phyloP scores from a whole-genome alignment of 2,888 invertebrate species.

The Oligia latruncula region DNA sequence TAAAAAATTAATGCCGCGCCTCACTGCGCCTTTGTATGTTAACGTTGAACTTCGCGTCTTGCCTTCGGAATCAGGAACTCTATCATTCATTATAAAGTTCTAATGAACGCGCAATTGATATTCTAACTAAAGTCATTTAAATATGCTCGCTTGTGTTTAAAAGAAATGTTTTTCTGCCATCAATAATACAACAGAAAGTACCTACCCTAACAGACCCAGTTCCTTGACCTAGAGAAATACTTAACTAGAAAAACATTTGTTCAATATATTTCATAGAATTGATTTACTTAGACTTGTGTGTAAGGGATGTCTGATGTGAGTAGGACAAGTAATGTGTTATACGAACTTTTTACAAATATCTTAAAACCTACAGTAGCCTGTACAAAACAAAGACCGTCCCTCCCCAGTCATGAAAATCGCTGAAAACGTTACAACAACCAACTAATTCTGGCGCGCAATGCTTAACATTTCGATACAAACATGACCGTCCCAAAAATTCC shows the following conservation, averaged over 20 bases:
- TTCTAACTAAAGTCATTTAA: not conserved
- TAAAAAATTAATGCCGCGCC: constrained; percentile 85
- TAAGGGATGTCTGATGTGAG: constrained; percentile 1
- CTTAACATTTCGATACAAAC: constrained; percentile 71
- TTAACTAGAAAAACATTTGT: constrained; percentile 24
- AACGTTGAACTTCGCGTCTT: constrained; percentile 84
- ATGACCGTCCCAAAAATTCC: constrained; percentile 86
- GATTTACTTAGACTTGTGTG: constrained; percentile 3
- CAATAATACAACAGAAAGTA: not conserved
- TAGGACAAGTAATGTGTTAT: not conserved
- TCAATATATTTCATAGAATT: not conserved
- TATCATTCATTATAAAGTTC: constrained; percentile 62
- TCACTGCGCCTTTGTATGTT: constrained; percentile 84
- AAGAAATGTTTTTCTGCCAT: not conserved
- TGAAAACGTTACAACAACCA: constrained; percentile 28
- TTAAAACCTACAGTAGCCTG: not conserved
- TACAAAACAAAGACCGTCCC: not conserved
- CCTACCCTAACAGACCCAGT: constrained; percentile 5
- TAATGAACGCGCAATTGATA: constrained; percentile 6
- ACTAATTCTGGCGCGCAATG: constrained; percentile 63
- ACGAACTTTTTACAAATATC: not conserved
- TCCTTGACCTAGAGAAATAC: constrained; percentile 25
- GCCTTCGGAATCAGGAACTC: constrained; percentile 76
- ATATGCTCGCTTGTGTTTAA: not conserved
- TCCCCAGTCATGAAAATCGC: not conserved